phyloP scores from a whole-genome alignment of 2,797 vertebrate species.

The Pantherophis alleghaniensis region DNA sequence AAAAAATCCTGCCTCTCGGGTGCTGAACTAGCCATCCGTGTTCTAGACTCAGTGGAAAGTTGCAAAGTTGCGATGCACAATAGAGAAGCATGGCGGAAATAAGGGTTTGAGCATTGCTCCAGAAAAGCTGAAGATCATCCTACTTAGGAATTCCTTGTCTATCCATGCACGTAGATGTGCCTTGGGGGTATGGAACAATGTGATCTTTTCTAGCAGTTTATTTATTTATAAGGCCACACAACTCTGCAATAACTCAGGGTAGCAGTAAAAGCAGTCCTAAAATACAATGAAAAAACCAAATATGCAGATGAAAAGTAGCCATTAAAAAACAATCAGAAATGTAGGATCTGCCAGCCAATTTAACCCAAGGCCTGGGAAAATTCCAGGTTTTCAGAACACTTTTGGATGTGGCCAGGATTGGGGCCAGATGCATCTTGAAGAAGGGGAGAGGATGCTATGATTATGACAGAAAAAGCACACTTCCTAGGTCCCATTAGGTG shows the following conservation, averaged over 20 bases:
- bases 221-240: not conserved
- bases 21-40: not conserved
- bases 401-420: not conserved
- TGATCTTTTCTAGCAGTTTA: not conserved
- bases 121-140: not conserved
- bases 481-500: not conserved
- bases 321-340: not conserved
- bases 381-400: not conserved
- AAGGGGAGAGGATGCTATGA: not conserved
- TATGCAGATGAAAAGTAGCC: not conserved
- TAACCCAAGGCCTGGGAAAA: not conserved
- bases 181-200: not conserved
- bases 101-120: not conserved
- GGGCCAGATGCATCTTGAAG: not conserved
- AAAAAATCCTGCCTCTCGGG: not conserved
- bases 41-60: not conserved
- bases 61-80: not conserved
- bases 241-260: not conserved
- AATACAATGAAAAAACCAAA: not conserved
- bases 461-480: not conserved
- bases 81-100: not conserved
- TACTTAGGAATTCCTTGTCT: not conserved
- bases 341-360: not conserved
- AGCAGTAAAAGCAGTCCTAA: not conserved
- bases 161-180: not conserved